Percentiles rank a stretch among this genome's conserved stretches.
These are phyloP conservation scores for Cremastobaeus sp. DNA, from an alignment of 2,888 invertebrate genomes.

Conservation along the genomic window DNA sequence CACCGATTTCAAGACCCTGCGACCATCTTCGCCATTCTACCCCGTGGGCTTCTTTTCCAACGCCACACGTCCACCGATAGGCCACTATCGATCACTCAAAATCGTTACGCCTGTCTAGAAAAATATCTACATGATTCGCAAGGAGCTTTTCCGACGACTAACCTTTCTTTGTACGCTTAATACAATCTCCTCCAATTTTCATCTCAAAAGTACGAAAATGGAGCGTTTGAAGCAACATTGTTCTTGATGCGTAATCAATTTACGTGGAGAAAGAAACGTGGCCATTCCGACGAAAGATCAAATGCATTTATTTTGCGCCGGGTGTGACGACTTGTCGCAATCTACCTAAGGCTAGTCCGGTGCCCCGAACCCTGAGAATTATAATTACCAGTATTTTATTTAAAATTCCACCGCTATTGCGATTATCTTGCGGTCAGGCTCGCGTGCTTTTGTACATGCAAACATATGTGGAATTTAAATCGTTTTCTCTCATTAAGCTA, in stretches of 20 bases:
- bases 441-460: constrained; percentile 56
- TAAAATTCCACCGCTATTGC: constrained; percentile 65
- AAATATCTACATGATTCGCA: no score
- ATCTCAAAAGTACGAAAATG: constrained; percentile 18
- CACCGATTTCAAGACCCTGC: not conserved
- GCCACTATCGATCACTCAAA: no score
- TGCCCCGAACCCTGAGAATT: constrained; percentile 54
- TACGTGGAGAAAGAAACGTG: constrained; percentile 30
- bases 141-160: no score
- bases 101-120: no score
- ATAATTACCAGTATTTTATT: constrained; percentile 68
- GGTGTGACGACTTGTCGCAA: constrained; percentile 36
- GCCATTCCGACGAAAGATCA: constrained; percentile 36
- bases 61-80: no score
- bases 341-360: constrained; percentile 40
- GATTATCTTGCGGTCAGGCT: constrained; percentile 66
- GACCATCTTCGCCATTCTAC: no score
- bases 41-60: not conserved
- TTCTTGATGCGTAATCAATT: constrained; percentile 43
- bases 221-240: constrained; percentile 10
- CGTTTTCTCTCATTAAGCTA: constrained; percentile 63
- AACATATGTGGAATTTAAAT: constrained; percentile 67
- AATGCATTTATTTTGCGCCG: constrained; percentile 28
- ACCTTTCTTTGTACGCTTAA: constrained; percentile 3
- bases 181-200: constrained; percentile 9